Evolutionary conservation across 2,888 invertebrate genomes (phyloP), one percentile per base, ranked within the genome.

Genomic region (Sericinus montela): DNA sequence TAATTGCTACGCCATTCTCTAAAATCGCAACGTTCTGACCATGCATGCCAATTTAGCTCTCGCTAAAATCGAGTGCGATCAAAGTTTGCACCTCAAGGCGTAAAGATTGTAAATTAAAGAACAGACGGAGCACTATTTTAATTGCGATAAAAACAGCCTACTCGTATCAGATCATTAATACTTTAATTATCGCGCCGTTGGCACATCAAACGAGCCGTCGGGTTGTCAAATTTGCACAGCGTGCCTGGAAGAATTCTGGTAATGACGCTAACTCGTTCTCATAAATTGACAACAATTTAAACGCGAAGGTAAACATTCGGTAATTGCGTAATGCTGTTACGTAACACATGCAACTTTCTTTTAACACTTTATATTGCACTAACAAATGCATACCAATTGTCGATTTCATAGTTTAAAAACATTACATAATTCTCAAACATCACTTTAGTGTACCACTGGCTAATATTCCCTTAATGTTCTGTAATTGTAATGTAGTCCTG

Each of bases 81-180:
- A 61, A 60, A 57, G 62, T 59, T 64, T 55, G 59, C 46, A 52
- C 59, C 50, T 58, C 73, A 78, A 76, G 75, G 80, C 63, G 67
- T 60, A 65, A 60, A 63, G 70, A 69, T 70, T 76, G 76, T 72
- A 68, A 80, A 76, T 73, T 72, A 60, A 61, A 64, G 62, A 59
- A 62, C 54, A 53, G 58, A 57, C 56, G 45, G 77, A 80, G 68
- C 69, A 65, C 65, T 68, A 64, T 75, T 69, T 73, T 75, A 73
- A 73, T 74, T 70, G 69, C 69, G 76, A 82, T 82, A 80, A 82
- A 78, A 80, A 75, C 32, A 3, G 65, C 69, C 72, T 72, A 70
- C 68, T 52, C 53, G 56, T 56, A 77, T 69, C 67, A 69, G 71
- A 65, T 67, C 72, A 74, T 80, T 76, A 76, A 75, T 73, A 74